Base-by-base conservation (phyloP, 1,140 invertebrate genomes). In the Medauroidea extradentata region DNA sequence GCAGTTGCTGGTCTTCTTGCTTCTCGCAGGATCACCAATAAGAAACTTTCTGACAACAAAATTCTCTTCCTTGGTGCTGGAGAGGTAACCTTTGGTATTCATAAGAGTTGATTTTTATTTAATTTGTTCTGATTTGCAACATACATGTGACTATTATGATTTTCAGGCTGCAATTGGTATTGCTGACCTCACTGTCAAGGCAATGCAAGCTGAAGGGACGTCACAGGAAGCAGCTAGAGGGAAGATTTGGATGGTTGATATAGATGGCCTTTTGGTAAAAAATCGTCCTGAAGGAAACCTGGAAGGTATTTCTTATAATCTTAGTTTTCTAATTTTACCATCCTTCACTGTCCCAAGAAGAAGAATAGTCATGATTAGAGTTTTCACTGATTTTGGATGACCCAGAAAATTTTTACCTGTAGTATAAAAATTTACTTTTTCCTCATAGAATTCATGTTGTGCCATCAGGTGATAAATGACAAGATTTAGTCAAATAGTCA, bases 11-110 rank as follows among this genome's bases (percentile, higher is more conserved):
- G 94, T 0, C 73, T 98, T 14, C 73, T 98, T n/a, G 89, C 90
- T 5, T 88, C 90, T 18, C 76, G 94, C 4, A 77, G 85, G 23
- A 73, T 94, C 25, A 96, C 91, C 0, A 83, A 86, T 14, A 86
- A 80, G 7, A 83, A 83, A 63, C 79, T 98, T 4, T 84, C 81
- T 0, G 86, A 95, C 1, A 90, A 96, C 66, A 84, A 77, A 9
- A 87, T 97, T 55, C 83, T 98, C 0, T 98, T 98, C 79, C 88
- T 93, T 70, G 96, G 96, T 9, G 91, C 91, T 54, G 93, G 94
- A 64, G 91, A 93, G 81, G 89, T 88, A 72, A 75, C 63, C 42
- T 44, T 56, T 42, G 29, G 49, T 53, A 65, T 52, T 25, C 23
- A 29, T 41, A 34, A 46, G 34, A 49, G 23, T 56, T 62, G n/a